phyloP scores from a whole-genome alignment of 92 coral and sea anemone genomes.

The Micromussa lordhowensis region DNA sequence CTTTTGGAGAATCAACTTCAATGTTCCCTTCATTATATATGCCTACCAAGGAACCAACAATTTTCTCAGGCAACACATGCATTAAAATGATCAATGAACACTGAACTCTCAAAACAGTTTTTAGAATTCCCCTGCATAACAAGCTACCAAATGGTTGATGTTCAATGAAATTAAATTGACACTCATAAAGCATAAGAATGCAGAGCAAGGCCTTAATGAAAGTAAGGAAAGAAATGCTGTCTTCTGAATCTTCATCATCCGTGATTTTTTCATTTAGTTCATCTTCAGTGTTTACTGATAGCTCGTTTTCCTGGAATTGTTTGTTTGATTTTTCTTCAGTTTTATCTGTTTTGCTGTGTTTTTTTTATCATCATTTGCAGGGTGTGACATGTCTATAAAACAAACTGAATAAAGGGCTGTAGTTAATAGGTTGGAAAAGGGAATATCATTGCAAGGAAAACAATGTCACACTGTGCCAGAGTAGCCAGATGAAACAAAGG shows the following conservation, averaged over 20 bases:
- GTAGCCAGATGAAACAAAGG: too few species aligned
- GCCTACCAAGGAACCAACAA: slow-evolving; percentile 3
- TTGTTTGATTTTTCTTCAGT: background rate
- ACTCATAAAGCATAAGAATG: slow-evolving; percentile 13
- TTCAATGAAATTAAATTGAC: slow-evolving; percentile 2
- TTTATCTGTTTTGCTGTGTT: background rate
- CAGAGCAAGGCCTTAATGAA: background rate
- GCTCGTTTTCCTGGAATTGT: background rate
- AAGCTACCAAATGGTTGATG: background rate
- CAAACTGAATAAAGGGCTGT: background rate
- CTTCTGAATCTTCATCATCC: background rate
- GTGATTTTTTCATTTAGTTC: background rate
- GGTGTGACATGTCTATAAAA: background rate
- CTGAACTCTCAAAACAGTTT: background rate
- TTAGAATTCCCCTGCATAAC: background rate
- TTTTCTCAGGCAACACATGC: slow-evolving; percentile 11
- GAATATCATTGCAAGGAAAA: background rate
- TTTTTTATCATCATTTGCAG: background rate
- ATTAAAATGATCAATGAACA: background rate
- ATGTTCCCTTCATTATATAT: background rate
- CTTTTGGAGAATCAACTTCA: too few species aligned
- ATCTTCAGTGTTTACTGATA: too few species aligned
- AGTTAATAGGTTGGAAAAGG: background rate
- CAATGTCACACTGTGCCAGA: background rate
- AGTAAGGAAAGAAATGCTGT: background rate